Evolutionary conservation across 2,113 vertebrate genomes (phyloP), one percentile per base, ranked within the genome.

Genomic region (Thamnaconus septentrionalis): DNA sequence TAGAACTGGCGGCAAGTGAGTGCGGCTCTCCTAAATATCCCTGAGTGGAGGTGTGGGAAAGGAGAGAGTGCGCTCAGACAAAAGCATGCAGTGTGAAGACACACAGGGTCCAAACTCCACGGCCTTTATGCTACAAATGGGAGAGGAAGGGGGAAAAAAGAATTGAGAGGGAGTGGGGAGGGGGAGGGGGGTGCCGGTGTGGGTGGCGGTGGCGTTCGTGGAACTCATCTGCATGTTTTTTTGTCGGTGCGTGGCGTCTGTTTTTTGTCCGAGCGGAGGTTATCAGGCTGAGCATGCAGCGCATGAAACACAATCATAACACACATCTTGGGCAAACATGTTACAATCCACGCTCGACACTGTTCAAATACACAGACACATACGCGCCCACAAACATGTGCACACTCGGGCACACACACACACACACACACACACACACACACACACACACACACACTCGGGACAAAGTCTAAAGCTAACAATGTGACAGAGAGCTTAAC

Each of bases 1-100:
- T 55, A 11, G 56, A 78, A 31, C 18, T 31, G 18, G 18, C 18
- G 18, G 18, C 18, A 31, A 73, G 64, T 10, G 4, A 59, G 61
- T 54, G 61, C 53, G 71, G 56, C 40, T 53, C 69, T 70, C 71
- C 59, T 47, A 61, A 50, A 61, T 67, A 68, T 52, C 64, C 46
- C 57, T 72, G 76, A 79, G 82, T 79, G 59, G 74, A 52, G 55
- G 53, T 56, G 67, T 66, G 63, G 59, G 53, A 58, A 50, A 47
- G 62, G 66, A 60, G 75, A 66, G 61, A 64, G 51, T 58, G 82
- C 79, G 82, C 79, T 79, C 73, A 84, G 80, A 90, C 79, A 81
- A 76, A 85, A 86, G 81, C 89, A 86, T 91, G 87, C 85, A 79
- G 80, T 45, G 62, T 64, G 58, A 68, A 70, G 61, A 82, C 71